Conservation (phyloP, 2,888 invertebrate species). For the Agrilus mali region DNA sequence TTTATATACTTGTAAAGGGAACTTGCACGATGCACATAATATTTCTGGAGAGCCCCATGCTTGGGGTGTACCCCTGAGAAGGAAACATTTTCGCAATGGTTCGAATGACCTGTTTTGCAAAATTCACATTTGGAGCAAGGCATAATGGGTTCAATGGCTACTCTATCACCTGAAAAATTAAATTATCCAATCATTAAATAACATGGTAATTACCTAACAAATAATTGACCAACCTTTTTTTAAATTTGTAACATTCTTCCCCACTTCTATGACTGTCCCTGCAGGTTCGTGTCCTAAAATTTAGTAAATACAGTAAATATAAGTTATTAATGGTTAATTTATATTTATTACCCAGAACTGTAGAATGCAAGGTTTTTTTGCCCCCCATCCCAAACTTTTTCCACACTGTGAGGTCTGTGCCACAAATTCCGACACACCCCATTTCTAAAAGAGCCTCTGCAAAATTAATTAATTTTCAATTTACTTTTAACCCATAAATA, state of each 20-base stretch:
- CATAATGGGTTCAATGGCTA: constrained; percentile 83
- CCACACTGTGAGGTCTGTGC: constrained; percentile 83
- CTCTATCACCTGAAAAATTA: constrained; percentile 57
- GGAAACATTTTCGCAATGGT: constrained; percentile 67
- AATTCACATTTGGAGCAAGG: constrained; percentile 67
- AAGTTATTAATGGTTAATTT: not conserved
- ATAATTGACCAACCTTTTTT: constrained; percentile 33
- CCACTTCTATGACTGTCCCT: constrained; percentile 59
- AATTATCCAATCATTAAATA: not conserved
- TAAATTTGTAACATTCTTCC: constrained; percentile 49
- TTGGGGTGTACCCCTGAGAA: constrained; percentile 86
- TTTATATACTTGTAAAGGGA: constrained; percentile 59
- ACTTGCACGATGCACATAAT: constrained; percentile 74
- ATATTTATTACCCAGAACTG: constrained; percentile 58
- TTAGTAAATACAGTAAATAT: constrained; percentile 35
- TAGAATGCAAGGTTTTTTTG: constrained; percentile 50
- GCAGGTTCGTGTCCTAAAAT: constrained; percentile 82
- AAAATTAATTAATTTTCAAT: constrained; percentile 8
- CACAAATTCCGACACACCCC: constrained; percentile 84
- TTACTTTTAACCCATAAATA: not conserved
- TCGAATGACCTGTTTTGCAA: constrained; percentile 77
- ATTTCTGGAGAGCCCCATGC: constrained; percentile 71
- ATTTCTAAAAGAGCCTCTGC: constrained; percentile 70
- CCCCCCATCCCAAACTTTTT: constrained; percentile 56
- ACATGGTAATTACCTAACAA: constrained; percentile 1